Evolutionary conservation across 2,888 invertebrate genomes (phyloP), one percentile per base, ranked within the genome.

Genomic region (Leptopilina myrica): DNA sequence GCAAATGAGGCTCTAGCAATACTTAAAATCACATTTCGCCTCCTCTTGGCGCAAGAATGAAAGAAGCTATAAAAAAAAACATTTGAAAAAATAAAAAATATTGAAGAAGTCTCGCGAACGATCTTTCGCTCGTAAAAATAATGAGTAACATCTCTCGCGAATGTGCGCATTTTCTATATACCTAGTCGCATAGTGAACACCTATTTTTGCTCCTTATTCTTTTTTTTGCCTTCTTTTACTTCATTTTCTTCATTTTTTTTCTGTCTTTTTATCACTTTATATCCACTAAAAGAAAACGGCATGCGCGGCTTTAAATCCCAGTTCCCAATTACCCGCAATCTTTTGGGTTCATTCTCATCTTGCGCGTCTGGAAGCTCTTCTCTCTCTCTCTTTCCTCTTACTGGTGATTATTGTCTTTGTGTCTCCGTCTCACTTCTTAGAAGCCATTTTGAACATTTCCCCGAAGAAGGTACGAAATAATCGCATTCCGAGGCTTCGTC

Each of bases 401-500:
- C 33, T 33, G 33, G 46, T 67, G 49, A 67, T 67, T 67, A 67
- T 67, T 67, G 67, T 67, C 67, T 67, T 49, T 67, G 67, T 67
- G 43, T 49, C 43, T 67, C 49, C 53, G 14, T 69, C 69, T 66
- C 20, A 62, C 76, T 78, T 79, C 78, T 65, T 76, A 46, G 80
- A 81, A 81, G 76, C 77, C 77, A 78, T 80, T 81, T 79, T 76
- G 78, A 78, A 73, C 73, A 81, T 62, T 80, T 83, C 80, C 65
- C 53, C 80, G 81, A 81, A 83, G 80, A 83, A 78, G 83, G 78
- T 59, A 80, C 80, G 79, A 78, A 78, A 80, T 80, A 80, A 81
- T 81, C 76, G 80, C 78, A 49, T 77, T 75, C 75, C 78, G 79
- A 73, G 76, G 76, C 43, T 76, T 69, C 69, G 49, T 69, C 69